These are phyloP conservation scores for Noctua janthina DNA, from an alignment of 2,888 invertebrate species.

Conservation along the genomic window DNA sequence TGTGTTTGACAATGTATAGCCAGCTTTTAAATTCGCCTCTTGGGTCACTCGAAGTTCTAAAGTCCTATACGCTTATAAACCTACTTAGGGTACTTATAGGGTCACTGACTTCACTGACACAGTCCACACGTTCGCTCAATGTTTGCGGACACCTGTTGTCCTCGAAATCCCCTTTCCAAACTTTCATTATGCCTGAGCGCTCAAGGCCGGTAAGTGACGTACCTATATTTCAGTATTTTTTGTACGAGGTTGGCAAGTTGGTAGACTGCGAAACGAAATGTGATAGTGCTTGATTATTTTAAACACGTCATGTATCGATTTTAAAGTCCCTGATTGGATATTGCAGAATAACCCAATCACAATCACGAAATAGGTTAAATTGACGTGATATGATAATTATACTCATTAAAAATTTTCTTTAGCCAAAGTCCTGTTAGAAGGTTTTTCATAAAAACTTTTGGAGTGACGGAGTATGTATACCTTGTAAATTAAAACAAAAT, in stretches of 20 bases:
- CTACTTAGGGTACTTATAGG: background rate
- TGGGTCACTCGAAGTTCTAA: background rate
- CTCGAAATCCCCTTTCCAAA: conserved; percentile 66
- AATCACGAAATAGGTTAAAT: background rate
- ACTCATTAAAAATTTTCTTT: background rate
- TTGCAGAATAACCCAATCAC: background rate
- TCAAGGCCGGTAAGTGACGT: conserved; percentile 57
- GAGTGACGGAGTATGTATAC: no score
- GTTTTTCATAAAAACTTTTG: background rate
- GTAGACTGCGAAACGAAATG: background rate
- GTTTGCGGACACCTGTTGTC: conserved; percentile 63
- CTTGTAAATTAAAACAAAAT: background rate
- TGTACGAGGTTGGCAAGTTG: conserved; percentile 13
- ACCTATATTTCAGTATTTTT: conserved; percentile 28
- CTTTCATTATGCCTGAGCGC: conserved; percentile 62
- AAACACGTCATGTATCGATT: background rate
- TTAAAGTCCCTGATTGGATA: background rate
- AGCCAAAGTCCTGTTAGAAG: background rate
- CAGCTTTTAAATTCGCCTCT: background rate
- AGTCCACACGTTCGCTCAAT: conserved; percentile 14
- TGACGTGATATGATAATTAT: background rate
- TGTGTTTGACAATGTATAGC: background rate
- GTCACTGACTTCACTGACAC: conserved; percentile 30
- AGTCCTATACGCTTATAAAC: background rate
- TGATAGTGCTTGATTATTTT: conserved; percentile 1